These are phyloP conservation scores for Leptatherina wallacei DNA, from an alignment of 2,797 vertebrate species.

Conservation along the genomic window DNA sequence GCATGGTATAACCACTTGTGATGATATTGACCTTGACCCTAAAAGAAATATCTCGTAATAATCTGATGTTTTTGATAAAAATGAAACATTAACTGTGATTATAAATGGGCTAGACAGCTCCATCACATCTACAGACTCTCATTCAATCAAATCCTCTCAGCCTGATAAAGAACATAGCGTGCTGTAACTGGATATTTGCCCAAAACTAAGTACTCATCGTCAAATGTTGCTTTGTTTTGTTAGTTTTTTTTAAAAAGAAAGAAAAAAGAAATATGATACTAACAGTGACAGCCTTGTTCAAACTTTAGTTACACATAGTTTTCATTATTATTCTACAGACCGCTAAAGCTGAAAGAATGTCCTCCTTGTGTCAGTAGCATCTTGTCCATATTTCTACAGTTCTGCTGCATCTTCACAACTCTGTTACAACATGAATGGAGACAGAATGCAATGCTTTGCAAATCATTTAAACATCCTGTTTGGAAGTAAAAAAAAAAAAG, in stretches of 20 bases:
- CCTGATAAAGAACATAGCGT: slow-evolving; percentile 16
- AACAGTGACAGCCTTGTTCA: neutral
- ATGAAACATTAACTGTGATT: neutral
- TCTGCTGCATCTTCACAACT: neutral
- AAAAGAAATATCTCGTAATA: neutral
- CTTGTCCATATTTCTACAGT: neutral
- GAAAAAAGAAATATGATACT: neutral
- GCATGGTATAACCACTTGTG: too few relatives aligned
- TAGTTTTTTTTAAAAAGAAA: neutral
- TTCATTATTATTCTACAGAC: neutral
- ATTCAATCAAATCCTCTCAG: slow-evolving; percentile 20
- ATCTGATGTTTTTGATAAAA: neutral
- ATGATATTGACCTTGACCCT: slow-evolving; percentile 14
- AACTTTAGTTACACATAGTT: neutral
- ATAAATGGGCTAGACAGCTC: neutral
- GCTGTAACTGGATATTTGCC: slow-evolving; percentile 11
- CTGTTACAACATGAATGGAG: neutral
- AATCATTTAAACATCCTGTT: neutral
- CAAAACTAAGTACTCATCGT: too few relatives aligned
- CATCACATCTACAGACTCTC: neutral
- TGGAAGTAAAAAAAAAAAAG: too few relatives aligned
- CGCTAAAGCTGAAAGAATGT: neutral
- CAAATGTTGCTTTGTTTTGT: slow-evolving; percentile 2
- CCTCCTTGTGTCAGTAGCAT: neutral
- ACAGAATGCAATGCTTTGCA: neutral